Percentiles rank a stretch among this genome's conserved stretches.
phyloP scores from a whole-genome alignment of 2,888 invertebrate species.

The Notodonta dromedarius region DNA sequence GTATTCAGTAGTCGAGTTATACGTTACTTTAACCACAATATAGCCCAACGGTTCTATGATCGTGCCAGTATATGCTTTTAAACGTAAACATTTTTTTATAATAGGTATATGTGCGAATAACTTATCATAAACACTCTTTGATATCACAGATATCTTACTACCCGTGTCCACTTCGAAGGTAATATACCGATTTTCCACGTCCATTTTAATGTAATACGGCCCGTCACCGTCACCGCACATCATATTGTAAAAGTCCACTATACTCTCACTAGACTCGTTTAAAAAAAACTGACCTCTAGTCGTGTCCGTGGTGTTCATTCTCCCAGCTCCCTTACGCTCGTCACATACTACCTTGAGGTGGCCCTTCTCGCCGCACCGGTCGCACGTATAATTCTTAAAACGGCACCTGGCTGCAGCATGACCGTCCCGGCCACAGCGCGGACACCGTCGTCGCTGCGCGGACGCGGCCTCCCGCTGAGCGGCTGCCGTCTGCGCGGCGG shows the following conservation, averaged over 20 bases:
- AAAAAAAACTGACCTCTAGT: conserved; percentile 5
- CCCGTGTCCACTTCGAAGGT: neutral
- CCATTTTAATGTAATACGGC: conserved; percentile 5
- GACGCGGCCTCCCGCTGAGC: neutral
- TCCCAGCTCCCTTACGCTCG: neutral
- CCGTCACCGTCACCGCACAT: conserved; percentile 8
- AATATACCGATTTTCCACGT: neutral
- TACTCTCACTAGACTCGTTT: conserved; percentile 5
- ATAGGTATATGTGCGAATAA: neutral
- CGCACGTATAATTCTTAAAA: conserved; percentile 11
- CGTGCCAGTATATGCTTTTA: neutral
- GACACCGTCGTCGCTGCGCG: neutral
- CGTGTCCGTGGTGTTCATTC: neutral
- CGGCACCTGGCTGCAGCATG: conserved; percentile 10
- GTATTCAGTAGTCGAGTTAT: conserved; percentile 3
- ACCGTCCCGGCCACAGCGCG: neutral
- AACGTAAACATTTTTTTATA: neutral
- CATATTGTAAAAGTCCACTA: conserved; percentile 8
- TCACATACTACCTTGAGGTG: conserved; percentile 9
- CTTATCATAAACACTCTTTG: neutral
- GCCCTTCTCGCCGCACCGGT: conserved; percentile 10
- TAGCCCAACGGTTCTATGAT: neutral
- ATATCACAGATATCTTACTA: neutral
- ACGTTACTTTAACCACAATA: neutral
- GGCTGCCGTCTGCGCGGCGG: neutral